Conservation (phyloP, 2,797 vertebrate genomes). For the Holocentrus rufus region DNA sequence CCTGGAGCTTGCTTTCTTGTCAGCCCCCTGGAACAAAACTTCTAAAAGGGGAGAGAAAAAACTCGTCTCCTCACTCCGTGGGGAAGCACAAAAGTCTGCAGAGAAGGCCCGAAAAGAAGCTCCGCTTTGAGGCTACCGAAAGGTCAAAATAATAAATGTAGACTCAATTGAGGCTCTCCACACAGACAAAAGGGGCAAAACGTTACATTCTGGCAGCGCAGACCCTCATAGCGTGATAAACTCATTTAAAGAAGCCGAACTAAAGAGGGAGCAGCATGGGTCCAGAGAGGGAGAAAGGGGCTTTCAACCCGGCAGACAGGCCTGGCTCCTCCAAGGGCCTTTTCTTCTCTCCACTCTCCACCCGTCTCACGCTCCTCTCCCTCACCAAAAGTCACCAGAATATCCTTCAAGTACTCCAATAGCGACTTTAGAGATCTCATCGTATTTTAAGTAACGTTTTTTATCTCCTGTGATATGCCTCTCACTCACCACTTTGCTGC, state of each 20-base stretch:
- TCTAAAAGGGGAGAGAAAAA: conserved; percentile 72
- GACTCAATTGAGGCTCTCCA: conserved; percentile 86
- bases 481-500: too few relatives aligned
- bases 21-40: conserved; percentile 81
- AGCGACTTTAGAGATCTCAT: too few relatives aligned
- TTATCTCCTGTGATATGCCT: too few relatives aligned
- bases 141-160: conserved; percentile 96
- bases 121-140: conserved; percentile 84
- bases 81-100: conserved; percentile 82
- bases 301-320: conserved; percentile 83
- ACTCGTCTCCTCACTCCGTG: conserved; percentile 75
- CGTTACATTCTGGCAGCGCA: conserved; percentile 86
- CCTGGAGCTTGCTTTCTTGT: conserved; percentile 81
- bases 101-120: conserved; percentile 74
- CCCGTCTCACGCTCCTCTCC: conserved; percentile 49
- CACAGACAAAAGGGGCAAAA: conserved; percentile 85
- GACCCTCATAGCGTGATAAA: conserved; percentile 88
- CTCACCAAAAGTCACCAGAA: conserved; percentile 27
- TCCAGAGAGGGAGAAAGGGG: conserved; percentile 79
- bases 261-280: conserved; percentile 84
- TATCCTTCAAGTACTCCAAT: conserved; percentile 24
- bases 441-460: too few relatives aligned
- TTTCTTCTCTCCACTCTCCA: conserved; percentile 63
- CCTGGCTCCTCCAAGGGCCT: conserved; percentile 77
- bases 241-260: conserved; percentile 85